Conservation (phyloP, 2,797 vertebrate genomes). For the Tapera naevia region DNA sequence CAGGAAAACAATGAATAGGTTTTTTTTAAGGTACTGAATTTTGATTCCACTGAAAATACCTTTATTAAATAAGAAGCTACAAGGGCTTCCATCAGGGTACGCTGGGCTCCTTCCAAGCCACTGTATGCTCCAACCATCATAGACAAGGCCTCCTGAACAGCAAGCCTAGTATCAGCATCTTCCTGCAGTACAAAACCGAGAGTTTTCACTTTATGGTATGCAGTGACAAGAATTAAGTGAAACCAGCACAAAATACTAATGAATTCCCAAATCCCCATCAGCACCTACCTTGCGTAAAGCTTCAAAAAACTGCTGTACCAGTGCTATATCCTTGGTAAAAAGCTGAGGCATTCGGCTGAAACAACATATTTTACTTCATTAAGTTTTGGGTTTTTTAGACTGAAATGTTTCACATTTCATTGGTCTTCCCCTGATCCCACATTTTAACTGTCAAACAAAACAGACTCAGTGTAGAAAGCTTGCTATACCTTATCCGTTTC, state of each 20-base stretch:
- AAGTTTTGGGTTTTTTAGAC: neutral
- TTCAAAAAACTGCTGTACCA: constrained; percentile 98
- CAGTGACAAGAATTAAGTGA: neutral
- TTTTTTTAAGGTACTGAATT: neutral
- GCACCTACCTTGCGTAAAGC: constrained; percentile 93
- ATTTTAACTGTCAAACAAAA: neutral
- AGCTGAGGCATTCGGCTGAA: constrained; percentile 96
- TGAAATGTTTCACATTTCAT: neutral
- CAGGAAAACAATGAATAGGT: neutral
- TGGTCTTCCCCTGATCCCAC: neutral
- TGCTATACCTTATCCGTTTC: neutral
- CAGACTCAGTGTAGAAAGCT: neutral
- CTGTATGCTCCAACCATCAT: constrained; percentile 98
- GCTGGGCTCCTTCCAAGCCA: constrained; percentile 92
- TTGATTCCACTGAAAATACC: constrained; percentile 71
- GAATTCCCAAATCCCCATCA: neutral
- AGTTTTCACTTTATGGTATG: neutral
- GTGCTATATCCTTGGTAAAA: constrained; percentile 96
- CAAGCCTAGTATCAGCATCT: constrained; percentile 92
- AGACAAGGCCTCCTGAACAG: constrained; percentile 96
- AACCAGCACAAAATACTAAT: neutral
- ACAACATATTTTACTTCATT: constrained; percentile 11
- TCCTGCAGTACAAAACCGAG: constrained; percentile 77
- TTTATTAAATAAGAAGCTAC: constrained; percentile 96
- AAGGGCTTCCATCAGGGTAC: constrained; percentile 98